Evolutionary conservation across 2,888 invertebrate species (phyloP), one percentile per base, ranked within the genome.

Genomic region (Colletes collaris): DNA sequence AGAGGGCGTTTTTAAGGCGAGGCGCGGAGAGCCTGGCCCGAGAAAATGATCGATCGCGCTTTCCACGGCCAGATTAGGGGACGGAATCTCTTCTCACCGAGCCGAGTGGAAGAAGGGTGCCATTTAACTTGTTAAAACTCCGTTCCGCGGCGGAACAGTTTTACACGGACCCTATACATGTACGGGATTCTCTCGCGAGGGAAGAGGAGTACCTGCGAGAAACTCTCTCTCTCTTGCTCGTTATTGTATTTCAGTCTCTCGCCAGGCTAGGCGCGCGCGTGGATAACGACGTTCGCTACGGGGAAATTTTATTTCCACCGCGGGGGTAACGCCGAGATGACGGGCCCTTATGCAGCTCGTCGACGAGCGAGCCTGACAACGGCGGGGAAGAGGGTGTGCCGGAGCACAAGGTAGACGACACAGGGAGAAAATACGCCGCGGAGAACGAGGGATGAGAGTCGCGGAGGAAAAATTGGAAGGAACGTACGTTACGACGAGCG

Each of bases 121-220:
- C 62, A 66, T 79, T 81, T 81, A 80, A 80, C 74, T 74, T 67
- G 79, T 79, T 75, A 75, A 79, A 66, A 65, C 65, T 64, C 50
- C n/a, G 70, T 66, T 68, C 40, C 53, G 13, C 46, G 16, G n/a
- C 19, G 72, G 52, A 73, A 65, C 55, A 63, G 19, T 79, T 79
- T 79, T 55, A 63, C 44, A 46, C 58, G 37, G 53, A 35, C 63
- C 49, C 13, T 46, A 52, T 49, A 46, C 16, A 16, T 16, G 16
- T 63, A 67, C 35, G 80, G 35, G 59, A 63, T 55, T 79, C 7
- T 40, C 40, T 75, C 49, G 55, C 55, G 50, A 19, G n/a, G 8
- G 13, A 13, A 27, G 4, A 11, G 27, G 6, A 27, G 27, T 27
- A 2, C 27, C 27, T 27, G 27, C 27, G 27, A 27, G 27, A 27